Base-by-base conservation (phyloP, 2,113 vertebrate species). In the Chelonoidis abingdonii region DNA sequence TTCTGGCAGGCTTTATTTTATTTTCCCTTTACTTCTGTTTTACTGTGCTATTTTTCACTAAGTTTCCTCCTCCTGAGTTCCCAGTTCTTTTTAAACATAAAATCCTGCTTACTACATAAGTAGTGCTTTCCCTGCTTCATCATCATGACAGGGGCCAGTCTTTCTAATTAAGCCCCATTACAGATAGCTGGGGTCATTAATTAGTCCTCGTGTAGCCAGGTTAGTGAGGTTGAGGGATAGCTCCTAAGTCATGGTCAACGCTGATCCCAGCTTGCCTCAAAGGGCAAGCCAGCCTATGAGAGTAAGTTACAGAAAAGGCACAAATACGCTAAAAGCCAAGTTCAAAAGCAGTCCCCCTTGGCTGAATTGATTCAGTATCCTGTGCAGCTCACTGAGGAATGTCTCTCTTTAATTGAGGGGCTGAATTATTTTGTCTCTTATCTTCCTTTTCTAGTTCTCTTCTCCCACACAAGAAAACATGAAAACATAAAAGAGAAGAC, bases 241-340 rank as follows among this genome's bases (percentile, higher is more conserved):
- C n/a, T 72, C 65, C 65, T 72, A 72, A 72, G 21, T 72, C n/a
- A 72, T 5, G 65, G 65, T 8, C 65, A 72, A 72, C 6, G n/a
- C 65, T 72, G 35, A 72, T 38, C 65, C n/a, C 65, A 72, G 9
- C n/a, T 72, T 86, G 78, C 50, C 81, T 82, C 27, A 13, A 72
- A 89, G 65, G 86, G 82, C 93, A 88, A 88, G 92, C n/a, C 65
- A 72, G 65, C 86, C 85, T 80, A 75, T 22, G 92, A 88, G 89
- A 87, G 82, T 35, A 89, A 94, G 89, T 91, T 89, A 94, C 69
- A 92, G 94, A 95, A 93, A 22, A 83, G 13, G 44, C 90, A 80
- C 80, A 83, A 94, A 91, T 93, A 88, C 56, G 92, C 95, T 89
- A 90, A 88, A 89, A 65, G 44, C 25, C 10, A 52, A 12, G 56